A percentile compares a stretch with the other conserved stretches of the same genome.
Evolutionary conservation across 2,113 vertebrate genomes (phyloP).

Genomic region (Rhea americana): DNA sequence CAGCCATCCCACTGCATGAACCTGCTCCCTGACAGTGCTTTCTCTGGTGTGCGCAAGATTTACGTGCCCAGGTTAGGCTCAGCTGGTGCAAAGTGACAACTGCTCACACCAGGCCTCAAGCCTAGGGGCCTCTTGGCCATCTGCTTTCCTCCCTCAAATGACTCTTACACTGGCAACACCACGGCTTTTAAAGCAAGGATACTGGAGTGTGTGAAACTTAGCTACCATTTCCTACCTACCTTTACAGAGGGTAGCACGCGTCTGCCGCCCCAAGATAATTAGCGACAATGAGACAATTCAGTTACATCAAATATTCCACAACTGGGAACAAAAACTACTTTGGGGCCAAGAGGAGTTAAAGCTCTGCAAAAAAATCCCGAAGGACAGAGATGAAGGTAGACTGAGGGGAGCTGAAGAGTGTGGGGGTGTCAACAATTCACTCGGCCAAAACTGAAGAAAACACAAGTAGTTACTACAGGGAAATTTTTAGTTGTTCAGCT

Average conservation of each 20-base stretch:
- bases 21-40: too few species aligned
- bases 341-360: background rate
- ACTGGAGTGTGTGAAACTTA: fast-evolving
- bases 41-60: background rate
- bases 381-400: background rate
- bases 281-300: background rate
- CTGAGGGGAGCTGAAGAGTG: fast-evolving
- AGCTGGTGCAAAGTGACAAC: background rate
- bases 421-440: background rate
- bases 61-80: background rate
- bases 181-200: background rate
- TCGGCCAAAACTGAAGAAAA: background rate
- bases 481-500: background rate
- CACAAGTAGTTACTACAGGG: background rate
- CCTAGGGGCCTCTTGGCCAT: background rate
- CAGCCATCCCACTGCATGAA: background rate
- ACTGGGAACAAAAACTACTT: background rate
- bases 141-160: background rate
- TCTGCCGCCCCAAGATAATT: background rate
- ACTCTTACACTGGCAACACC: background rate
- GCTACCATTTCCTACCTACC: background rate
- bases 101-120: background rate
- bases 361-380: background rate
- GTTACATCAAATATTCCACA: background rate
- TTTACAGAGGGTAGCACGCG: fast-evolving